Percentiles rank a stretch among this genome's conserved stretches.
phyloP scores from a whole-genome alignment of 2,888 invertebrate species.

The Hemithea aestivaria region DNA sequence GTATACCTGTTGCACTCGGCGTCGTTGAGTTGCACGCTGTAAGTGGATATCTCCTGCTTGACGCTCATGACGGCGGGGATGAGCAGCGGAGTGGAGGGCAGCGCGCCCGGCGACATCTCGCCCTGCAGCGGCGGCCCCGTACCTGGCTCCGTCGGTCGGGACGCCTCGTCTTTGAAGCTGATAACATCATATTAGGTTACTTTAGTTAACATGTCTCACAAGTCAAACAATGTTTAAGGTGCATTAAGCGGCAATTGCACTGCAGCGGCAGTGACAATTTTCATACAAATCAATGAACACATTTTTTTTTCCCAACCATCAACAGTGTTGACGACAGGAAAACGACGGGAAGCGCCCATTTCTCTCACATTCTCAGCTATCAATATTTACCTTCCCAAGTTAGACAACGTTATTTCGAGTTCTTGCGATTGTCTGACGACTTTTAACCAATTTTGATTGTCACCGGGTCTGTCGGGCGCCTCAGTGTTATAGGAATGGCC shows the following conservation, averaged over 20 bases:
- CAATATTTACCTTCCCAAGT: constrained; percentile 43
- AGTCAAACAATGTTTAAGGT: too few species aligned
- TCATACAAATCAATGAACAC: too few species aligned
- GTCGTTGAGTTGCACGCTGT: constrained; percentile 31
- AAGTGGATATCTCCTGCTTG: constrained; percentile 35
- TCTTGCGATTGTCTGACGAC: constrained; percentile 62
- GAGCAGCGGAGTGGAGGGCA: constrained; percentile 2
- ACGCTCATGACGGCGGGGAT: constrained; percentile 18
- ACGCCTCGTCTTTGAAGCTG: too few species aligned
- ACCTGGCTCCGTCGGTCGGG: background rate
- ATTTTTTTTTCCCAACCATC: too few species aligned
- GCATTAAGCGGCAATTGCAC: too few species aligned
- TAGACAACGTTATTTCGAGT: constrained; percentile 42
- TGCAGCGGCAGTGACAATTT: too few species aligned
- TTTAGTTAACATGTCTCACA: too few species aligned
- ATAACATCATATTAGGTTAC: too few species aligned
- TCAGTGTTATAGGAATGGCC: constrained; percentile 47
- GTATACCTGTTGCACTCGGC: constrained; percentile 46
- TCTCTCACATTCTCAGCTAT: too few species aligned
- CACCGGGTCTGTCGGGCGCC: constrained; percentile 27
- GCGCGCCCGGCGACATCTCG: background rate
- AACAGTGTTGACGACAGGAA: too few species aligned
- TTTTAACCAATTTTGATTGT: constrained; percentile 56
- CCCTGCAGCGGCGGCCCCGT: background rate
- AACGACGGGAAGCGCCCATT: too few species aligned